Evolutionary conservation across 2,888 invertebrate genomes (phyloP).

Genomic region (Luperina testacea): DNA sequence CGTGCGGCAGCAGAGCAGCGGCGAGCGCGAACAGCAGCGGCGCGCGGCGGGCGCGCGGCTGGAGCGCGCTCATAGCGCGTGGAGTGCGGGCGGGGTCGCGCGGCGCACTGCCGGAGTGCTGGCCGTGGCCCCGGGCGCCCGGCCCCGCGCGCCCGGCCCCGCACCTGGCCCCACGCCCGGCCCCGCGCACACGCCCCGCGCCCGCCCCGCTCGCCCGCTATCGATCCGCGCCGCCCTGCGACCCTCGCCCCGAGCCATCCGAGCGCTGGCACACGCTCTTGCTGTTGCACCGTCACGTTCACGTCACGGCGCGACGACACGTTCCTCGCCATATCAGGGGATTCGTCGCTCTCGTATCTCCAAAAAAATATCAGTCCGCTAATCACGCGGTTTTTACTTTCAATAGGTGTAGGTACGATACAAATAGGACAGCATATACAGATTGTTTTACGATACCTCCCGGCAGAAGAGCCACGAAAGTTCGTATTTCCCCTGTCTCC

Average conservation of each 20-base stretch:
- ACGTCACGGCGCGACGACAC: not conserved
- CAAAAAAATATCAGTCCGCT: not conserved
- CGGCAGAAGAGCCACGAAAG: not conserved
- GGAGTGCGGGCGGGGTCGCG: constrained; percentile 57
- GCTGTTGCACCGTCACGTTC: constrained; percentile 20
- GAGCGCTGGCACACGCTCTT: constrained; percentile 9
- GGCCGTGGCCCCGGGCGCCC: constrained; percentile 33
- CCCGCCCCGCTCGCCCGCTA: constrained; percentile 32
- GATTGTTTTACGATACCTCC: too few species aligned
- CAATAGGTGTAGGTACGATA: not conserved
- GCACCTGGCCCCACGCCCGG: not conserved
- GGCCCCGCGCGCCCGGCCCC: constrained; percentile 13
- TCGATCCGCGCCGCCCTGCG: constrained; percentile 40
- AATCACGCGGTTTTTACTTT: constrained; percentile 12
- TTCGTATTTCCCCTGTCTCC: not conserved
- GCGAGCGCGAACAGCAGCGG: constrained; percentile 74
- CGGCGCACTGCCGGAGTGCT: constrained; percentile 63
- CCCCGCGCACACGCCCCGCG: not conserved
- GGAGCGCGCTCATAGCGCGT: constrained; percentile 71
- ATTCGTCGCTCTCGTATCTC: not conserved
- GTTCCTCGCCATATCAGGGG: not conserved
- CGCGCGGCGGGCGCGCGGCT: constrained; percentile 70
- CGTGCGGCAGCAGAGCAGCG: constrained; percentile 75
- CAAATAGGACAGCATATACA: not conserved
- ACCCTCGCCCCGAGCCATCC: constrained; percentile 21